These are phyloP conservation scores for Parazoanthus swiftii DNA, from an alignment of 92 coral and sea anemone genomes.

Conservation along the genomic window DNA sequence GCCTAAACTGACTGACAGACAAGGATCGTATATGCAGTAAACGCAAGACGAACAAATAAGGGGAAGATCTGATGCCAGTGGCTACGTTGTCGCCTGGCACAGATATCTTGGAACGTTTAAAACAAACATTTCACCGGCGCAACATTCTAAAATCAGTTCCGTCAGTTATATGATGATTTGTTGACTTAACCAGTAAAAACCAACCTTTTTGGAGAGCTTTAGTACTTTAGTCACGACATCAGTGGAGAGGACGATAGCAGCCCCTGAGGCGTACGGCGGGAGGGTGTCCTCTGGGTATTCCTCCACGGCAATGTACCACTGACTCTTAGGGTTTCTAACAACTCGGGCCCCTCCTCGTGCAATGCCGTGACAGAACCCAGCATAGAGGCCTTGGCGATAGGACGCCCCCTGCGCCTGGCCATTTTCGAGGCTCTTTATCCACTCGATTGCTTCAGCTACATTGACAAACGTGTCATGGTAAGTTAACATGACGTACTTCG, in stretches of 20 bases:
- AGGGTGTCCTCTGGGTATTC: conserved; percentile 66
- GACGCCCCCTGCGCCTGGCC: conserved; percentile 1
- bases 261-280: conserved; percentile 74
- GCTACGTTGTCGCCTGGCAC: background rate
- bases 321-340: conserved; percentile 69
- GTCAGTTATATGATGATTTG: background rate
- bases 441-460: conserved; percentile 52
- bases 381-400: conserved; percentile 53
- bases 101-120: background rate
- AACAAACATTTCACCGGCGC: background rate
- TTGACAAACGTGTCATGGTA: conserved; percentile 75
- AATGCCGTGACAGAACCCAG: conserved; percentile 75
- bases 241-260: conserved; percentile 67
- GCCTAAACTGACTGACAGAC: too few relatives aligned
- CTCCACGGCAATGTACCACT: conserved; percentile 66
- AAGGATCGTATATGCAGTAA: too few relatives aligned
- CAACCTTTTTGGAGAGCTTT: conserved; percentile 62
- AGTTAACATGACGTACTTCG: conserved; percentile 64
- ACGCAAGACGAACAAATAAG: too few relatives aligned
- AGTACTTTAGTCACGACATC: conserved; percentile 63
- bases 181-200: background rate
- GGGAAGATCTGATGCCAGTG: too few relatives aligned
- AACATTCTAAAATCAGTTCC: background rate
- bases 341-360: conserved; percentile 54
- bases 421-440: conserved; percentile 48